Evolutionary conservation across 2,113 vertebrate genomes (phyloP).

Genomic region (Alligator sinensis): DNA sequence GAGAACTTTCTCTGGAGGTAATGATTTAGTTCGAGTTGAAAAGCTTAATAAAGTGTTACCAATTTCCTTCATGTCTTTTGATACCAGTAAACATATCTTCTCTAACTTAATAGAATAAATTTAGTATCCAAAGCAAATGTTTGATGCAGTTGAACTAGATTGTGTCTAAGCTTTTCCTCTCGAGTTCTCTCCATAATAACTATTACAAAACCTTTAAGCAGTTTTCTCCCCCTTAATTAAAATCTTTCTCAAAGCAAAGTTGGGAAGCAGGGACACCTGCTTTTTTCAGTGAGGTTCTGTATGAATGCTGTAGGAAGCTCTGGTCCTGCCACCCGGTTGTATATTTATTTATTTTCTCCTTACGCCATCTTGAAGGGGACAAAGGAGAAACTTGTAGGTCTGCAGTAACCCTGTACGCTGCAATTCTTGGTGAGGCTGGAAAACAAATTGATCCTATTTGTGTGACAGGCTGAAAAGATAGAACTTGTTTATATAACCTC

Average conservation of each 20-base stretch:
- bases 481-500: too few relatives aligned
- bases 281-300: neutral
- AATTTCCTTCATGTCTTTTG: slow-evolving; percentile 24
- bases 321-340: neutral
- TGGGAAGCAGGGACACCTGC: neutral
- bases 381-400: neutral
- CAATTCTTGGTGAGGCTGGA: neutral
- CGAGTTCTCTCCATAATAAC: neutral
- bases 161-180: neutral
- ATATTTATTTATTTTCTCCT: neutral
- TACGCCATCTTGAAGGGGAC: neutral
- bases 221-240: neutral
- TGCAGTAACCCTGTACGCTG: neutral
- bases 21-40: slow-evolving; percentile 33
- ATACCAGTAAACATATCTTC: neutral
- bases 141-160: neutral
- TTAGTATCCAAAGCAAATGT: slow-evolving; percentile 13
- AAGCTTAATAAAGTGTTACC: slow-evolving; percentile 50
- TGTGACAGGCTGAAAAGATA: neutral
- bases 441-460: neutral
- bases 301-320: too few relatives aligned
- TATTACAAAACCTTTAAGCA: neutral
- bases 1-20: slow-evolving; percentile 11
- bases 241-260: neutral
- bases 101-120: neutral